Conservation (phyloP, 2,797 vertebrate genomes). For the Sebastes itinus region DNA sequence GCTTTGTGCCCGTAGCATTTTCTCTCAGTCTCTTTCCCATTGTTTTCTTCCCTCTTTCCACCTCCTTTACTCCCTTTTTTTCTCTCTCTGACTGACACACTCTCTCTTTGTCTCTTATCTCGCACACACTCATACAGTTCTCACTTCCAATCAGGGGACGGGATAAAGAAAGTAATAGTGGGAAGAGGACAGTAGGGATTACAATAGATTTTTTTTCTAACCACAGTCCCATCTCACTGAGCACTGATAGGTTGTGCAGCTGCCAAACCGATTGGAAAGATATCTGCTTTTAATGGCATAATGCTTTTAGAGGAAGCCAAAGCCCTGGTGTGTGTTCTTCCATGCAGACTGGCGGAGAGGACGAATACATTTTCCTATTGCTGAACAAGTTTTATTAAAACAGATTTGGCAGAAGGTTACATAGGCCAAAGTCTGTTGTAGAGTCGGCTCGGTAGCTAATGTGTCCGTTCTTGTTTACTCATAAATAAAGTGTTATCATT, state of each 20-base stretch:
- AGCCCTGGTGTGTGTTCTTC: conserved; percentile 48
- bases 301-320: conserved; percentile 72
- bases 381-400: conserved; percentile 56
- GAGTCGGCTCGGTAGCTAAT: conserved; percentile 13
- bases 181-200: conserved; percentile 72
- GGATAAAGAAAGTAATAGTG: conserved; percentile 75
- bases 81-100: conserved; percentile 45
- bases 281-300: conserved; percentile 76
- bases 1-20: conserved; percentile 63
- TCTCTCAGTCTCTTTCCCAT: conserved; percentile 43
- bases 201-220: conserved; percentile 77
- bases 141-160: conserved; percentile 67
- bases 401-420: conserved; percentile 33
- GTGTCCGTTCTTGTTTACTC: conserved; percentile 48
- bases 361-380: conserved; percentile 49
- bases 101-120: conserved; percentile 70
- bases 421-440: conserved; percentile 9
- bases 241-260: conserved; percentile 71
- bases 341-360: conserved; percentile 32
- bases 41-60: conserved; percentile 53
- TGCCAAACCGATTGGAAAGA: conserved; percentile 76
- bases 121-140: conserved; percentile 27
- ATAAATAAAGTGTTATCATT: conserved; percentile 64
- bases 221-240: conserved; percentile 77
- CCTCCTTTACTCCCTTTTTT: conserved; percentile 22